Evolutionary conservation across 2,888 invertebrate species (phyloP), one percentile per base, ranked within the genome.

Genomic region (Heliconius cydno): DNA sequence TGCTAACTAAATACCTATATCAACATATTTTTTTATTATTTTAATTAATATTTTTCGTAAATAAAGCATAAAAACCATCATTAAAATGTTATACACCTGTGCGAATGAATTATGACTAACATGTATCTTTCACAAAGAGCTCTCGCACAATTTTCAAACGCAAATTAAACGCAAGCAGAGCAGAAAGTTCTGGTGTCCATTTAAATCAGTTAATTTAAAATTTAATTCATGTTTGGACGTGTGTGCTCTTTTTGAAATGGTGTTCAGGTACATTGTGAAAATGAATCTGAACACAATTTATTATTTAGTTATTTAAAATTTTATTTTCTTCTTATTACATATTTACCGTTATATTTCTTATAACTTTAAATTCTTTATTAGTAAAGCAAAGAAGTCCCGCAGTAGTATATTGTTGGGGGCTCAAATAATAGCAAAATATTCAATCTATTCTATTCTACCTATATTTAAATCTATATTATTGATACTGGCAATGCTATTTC

Each of bases 91-190:
- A 38, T 68, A n/a, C 13, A 68, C 25, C 41, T 68, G 41, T 68
- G 15, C 1, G 38, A 41, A 41, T 68, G 41, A 68, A 41, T 41
- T 57, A 34, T 73, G 38, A 73, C 4, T 34, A 73, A 46, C 30
- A 28, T 60, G 25, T 79, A 74, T 28, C 66, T 73, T 38, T 25
- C 38, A 46, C 46, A 65, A 72, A 57, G 46, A 34, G 60, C 72
- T 30, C 22, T 57, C 52, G 57, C 57, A 34, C 57, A 60, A 60
- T 68, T 74, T 74, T 78, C 73, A 79, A 73, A 74, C 46, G 74
- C 30, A 79, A 79, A 79, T 79, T 79, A 60, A 79, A 63, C 73
- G 68, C 63, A 79, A 74, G 78, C 60, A 68, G 74, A 68, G 68
- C 78, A 74, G 67, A 79, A 79, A 79, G n/a, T 46, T 79, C 60